phyloP scores from a whole-genome alignment of 2,113 vertebrate species.

The Archilochus colubris region DNA sequence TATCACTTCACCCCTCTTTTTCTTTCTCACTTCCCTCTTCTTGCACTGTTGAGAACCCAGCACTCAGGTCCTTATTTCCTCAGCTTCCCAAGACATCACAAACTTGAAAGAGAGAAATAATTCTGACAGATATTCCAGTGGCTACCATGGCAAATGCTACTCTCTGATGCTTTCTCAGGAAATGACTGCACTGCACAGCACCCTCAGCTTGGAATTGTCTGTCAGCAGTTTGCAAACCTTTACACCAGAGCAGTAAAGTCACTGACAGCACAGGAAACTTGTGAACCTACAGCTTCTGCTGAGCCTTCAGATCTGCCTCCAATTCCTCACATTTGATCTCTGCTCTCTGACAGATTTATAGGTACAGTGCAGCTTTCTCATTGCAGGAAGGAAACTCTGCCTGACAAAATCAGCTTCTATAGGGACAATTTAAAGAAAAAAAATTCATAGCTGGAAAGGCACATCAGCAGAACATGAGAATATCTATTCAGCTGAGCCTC shows the following conservation, averaged over 20 bases:
- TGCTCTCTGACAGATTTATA: not conserved
- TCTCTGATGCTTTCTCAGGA: not conserved
- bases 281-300: not conserved
- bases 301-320: not conserved
- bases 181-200: not conserved
- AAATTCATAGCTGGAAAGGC: not conserved
- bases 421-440: not conserved
- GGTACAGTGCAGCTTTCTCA: not conserved
- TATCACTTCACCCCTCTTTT: not conserved
- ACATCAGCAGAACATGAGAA: not conserved
- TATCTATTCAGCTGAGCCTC: not conserved
- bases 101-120: not conserved
- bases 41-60: not conserved
- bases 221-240: not conserved
- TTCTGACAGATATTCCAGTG: not conserved
- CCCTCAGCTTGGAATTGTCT: not conserved
- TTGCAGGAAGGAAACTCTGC: not conserved
- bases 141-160: not conserved
- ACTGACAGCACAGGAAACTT: not conserved
- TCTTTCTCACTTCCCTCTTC: not conserved
- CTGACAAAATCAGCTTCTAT: not conserved
- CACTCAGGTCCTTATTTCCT: not conserved
- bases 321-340: not conserved
- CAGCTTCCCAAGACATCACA: not conserved
- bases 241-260: not conserved